Percentiles rank a stretch among this genome's conserved stretches.
Conservation (phyloP, 2,888 invertebrate genomes). For the Cheilosia pagana region DNA sequence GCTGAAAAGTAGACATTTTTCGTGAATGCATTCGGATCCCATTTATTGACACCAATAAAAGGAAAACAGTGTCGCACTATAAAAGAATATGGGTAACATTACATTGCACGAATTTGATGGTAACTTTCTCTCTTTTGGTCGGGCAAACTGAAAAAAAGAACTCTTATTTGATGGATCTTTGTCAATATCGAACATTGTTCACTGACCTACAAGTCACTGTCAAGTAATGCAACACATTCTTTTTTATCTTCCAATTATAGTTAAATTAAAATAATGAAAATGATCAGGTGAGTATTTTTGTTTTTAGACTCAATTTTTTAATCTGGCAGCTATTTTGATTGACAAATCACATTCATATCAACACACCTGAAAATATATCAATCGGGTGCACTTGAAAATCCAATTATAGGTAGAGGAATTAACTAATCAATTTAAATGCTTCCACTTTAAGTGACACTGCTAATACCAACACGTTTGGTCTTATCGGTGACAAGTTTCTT, state of each 20-base stretch:
- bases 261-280: too few species aligned
- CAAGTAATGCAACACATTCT: too few species aligned
- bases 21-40: conserved; percentile 17
- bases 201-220: not conserved
- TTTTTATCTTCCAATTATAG: too few species aligned
- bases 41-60: conserved; percentile 37
- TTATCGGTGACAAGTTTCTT: conserved; percentile 20
- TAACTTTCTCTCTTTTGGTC: not conserved
- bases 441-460: not conserved
- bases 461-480: not conserved
- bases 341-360: conserved; percentile 34
- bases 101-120: too few species aligned
- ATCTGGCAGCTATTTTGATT: conserved; percentile 12
- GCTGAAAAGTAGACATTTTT: not conserved
- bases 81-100: not conserved
- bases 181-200: not conserved
- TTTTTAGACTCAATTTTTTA: not conserved
- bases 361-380: conserved; percentile 18
- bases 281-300: too few species aligned
- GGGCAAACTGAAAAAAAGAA: not conserved
- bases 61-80: not conserved
- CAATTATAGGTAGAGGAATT: conserved; percentile 25
- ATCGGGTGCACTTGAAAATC: conserved; percentile 12
- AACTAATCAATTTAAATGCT: conserved; percentile 24
- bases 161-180: not conserved